Percentiles rank a stretch among this genome's conserved stretches.
phyloP scores from a whole-genome alignment of 2,113 vertebrate species.

The western clawed frog (Xenopus tropicalis) region DNA sequence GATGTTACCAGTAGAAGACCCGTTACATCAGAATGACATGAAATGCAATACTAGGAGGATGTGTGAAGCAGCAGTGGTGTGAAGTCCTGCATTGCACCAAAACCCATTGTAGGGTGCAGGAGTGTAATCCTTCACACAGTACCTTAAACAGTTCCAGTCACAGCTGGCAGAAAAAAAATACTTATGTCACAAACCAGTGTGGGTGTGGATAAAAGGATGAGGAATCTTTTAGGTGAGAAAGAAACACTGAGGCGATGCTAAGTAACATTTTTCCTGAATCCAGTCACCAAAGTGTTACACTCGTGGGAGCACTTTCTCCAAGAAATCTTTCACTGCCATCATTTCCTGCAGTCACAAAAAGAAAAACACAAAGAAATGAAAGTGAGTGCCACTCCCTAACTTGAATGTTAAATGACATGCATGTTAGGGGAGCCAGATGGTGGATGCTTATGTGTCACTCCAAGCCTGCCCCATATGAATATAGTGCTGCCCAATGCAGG shows the following conservation, averaged over 20 bases:
- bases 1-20: neutral
- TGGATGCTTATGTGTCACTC: too few species aligned
- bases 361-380: neutral
- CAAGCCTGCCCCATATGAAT: too few species aligned
- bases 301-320: conserved; percentile 89
- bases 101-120: conserved; percentile 20
- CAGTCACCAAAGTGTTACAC: conserved; percentile 67
- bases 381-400: too few species aligned
- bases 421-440: too few species aligned
- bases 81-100: conserved; percentile 2
- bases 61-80: conserved; percentile 28
- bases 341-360: conserved; percentile 80
- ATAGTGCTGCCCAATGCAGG: too few species aligned
- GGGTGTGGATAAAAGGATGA: conserved; percentile 46
- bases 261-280: conserved; percentile 10
- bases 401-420: too few species aligned
- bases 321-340: conserved; percentile 91
- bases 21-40: conserved; percentile 28
- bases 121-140: conserved; percentile 27
- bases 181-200: conserved; percentile 37
- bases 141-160: conserved; percentile 46
- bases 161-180: neutral
- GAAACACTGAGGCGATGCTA: conserved; percentile 40
- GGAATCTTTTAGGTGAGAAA: conserved; percentile 36
- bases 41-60: conserved; percentile 39